These are phyloP conservation scores for Pogona vitticeps DNA, from an alignment of 2,113 vertebrate species.

Conservation along the genomic window DNA sequence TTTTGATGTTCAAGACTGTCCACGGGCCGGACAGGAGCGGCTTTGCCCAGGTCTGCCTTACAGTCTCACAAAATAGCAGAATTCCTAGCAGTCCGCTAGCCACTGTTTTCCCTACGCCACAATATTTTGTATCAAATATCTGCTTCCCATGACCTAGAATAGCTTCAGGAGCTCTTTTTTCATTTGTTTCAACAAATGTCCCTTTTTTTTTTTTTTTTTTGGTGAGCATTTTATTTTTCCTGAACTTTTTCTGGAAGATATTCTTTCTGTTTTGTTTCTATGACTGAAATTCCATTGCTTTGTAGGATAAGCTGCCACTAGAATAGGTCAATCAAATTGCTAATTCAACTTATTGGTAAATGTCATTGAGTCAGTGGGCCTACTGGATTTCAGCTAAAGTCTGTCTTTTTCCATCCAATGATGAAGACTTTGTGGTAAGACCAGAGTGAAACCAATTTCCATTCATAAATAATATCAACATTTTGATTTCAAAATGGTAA, in stretches of 20 bases:
- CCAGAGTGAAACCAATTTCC: neutral
- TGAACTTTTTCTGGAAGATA: too few relatives aligned
- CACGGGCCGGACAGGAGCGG: too few relatives aligned
- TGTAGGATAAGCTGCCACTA: too few relatives aligned
- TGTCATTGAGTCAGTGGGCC: neutral
- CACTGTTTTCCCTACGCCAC: neutral
- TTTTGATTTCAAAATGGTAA: conserved; percentile 17
- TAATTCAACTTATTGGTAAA: too few relatives aligned
- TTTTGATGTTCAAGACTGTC: too few relatives aligned
- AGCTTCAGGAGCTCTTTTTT: neutral
- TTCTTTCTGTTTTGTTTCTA: too few relatives aligned
- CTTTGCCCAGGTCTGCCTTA: too few relatives aligned
- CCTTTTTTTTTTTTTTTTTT: too few relatives aligned
- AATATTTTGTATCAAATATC: neutral
- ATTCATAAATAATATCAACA: neutral
- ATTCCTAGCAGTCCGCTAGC: neutral
- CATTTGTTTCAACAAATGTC: too few relatives aligned
- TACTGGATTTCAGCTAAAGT: neutral
- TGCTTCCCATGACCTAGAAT: neutral
- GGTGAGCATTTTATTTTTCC: too few relatives aligned
- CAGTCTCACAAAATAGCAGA: too few relatives aligned
- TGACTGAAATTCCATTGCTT: neutral
- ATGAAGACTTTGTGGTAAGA: conserved; percentile 10
- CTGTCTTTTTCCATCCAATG: neutral
- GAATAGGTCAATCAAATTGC: neutral